Base-by-base conservation (phyloP, 1,140 invertebrate genomes). In the Drosophila ananassae region DNA sequence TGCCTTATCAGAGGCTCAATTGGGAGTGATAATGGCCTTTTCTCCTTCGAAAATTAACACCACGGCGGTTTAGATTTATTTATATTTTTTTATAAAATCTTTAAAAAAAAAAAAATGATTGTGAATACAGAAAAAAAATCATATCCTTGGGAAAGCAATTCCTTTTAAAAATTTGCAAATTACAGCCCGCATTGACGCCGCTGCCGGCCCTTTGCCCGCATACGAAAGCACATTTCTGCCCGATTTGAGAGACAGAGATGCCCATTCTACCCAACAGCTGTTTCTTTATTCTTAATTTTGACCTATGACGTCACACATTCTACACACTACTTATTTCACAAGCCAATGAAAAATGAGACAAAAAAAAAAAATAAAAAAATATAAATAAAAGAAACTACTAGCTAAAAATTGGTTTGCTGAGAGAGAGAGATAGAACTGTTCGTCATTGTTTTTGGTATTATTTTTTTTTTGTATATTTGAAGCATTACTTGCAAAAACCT, bases 401-500 rank as follows among this genome's bases (percentile, higher is more conserved):
- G 46, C 61, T 24, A 39, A 32, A 62, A 66, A 25, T 46, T 21
- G 12, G n/a, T 34, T 46, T 44, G 32, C 17, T 37, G 30, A 10
- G 8, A 48, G 24, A 41, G 13, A 44, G 17, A 1, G 17, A n/a
- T n/a, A 17, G 37, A 46, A 28, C 1, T 59, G 12, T 52, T 47
- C 22, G 52, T 57, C 50, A 77, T 59, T 61, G 41, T 58, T 39
- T 21, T 34, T 1, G 9, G 9, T 32, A 9, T 1, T 32, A 9
- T 8, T 32, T 32, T 1, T 9, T 46, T n/a, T 8, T 56, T 28
- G 4, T 6, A 28, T 6, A 28, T 28, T 48, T 13, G 39, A 41
- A 21, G 51, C 67, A 71, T 82, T 89, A 79, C 67, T 82, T 79
- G 78, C 54, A 79, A 50, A 77, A 82, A 76, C 47, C 68, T 73